A percentile compares a stretch with the other conserved stretches of the same genome.
Evolutionary conservation across 1,140 invertebrate genomes (phyloP).

Genomic region (Nasonia vitripennis): DNA sequence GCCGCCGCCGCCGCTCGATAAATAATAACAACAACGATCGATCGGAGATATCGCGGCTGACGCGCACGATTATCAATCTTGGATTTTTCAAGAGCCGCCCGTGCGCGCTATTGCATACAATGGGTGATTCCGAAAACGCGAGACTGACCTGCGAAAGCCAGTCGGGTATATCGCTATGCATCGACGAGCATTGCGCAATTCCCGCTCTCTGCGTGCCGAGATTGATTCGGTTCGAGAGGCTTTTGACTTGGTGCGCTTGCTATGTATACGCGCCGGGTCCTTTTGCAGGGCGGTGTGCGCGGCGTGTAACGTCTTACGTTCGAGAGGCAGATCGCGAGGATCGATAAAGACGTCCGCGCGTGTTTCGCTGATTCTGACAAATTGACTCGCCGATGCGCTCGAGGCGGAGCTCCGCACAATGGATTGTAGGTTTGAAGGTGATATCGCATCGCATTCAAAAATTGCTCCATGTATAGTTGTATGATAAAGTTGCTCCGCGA

Average conservation of each 20-base stretch:
- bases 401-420: too few relatives aligned
- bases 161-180: background rate
- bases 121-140: constrained; percentile 8
- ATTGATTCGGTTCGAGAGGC: background rate
- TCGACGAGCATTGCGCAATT: background rate
- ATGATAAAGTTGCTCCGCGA: too few relatives aligned
- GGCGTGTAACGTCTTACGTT: background rate
- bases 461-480: too few relatives aligned
- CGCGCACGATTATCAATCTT: background rate
- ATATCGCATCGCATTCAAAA: too few relatives aligned
- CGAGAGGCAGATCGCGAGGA: too few relatives aligned
- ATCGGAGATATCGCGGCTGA: background rate
- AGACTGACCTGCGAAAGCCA: background rate
- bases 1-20: background rate
- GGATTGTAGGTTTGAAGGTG: too few relatives aligned
- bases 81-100: background rate
- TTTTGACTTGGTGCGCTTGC: background rate
- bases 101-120: background rate
- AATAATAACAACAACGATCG: background rate
- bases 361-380: too few relatives aligned
- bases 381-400: too few relatives aligned
- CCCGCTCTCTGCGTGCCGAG: too few relatives aligned
- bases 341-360: too few relatives aligned
- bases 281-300: background rate
- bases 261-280: background rate